A percentile compares a stretch with the other conserved stretches of the same genome.
Conservation (phyloP, 2,113 vertebrate genomes). For the Microcebus jonahi region DNA sequence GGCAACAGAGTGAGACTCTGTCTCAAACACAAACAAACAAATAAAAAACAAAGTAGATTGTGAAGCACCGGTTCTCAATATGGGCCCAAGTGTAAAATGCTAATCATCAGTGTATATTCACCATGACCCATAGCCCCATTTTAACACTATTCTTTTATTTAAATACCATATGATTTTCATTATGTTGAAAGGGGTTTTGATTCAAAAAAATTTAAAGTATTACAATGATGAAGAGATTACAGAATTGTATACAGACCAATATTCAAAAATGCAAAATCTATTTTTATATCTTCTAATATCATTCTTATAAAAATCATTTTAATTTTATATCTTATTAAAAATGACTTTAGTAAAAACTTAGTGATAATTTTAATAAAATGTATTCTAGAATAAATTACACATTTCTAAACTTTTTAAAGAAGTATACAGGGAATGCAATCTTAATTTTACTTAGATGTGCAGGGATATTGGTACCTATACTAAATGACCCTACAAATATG, state of each 20-base stretch:
- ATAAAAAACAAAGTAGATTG: not conserved
- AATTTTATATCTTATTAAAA: not conserved
- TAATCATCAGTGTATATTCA: not conserved
- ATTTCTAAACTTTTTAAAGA: slow-evolving; percentile 26
- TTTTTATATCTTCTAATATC: slow-evolving; percentile 5
- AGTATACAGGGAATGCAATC: not conserved
- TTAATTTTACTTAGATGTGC: slow-evolving; percentile 15
- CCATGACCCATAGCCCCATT: not conserved
- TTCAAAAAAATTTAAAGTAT: not conserved
- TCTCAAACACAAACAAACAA: too few relatives aligned
- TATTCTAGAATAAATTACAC: slow-evolving; percentile 1
- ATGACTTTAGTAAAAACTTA: not conserved
- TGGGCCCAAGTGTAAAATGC: not conserved
- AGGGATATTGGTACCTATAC: not conserved
- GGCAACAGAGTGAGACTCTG: too few relatives aligned
- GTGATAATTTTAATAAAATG: not conserved
- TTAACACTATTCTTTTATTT: slow-evolving; percentile 21
- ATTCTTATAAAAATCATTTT: not conserved
- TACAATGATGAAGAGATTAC: not conserved
- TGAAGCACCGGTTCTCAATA: not conserved
- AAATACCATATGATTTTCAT: not conserved
- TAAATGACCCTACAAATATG: not conserved
- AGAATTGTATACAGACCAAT: not conserved
- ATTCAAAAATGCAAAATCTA: slow-evolving; percentile 26
- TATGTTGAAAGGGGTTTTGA: not conserved